Percentiles rank a stretch among this genome's conserved stretches.
These are phyloP conservation scores for Myrmophylax atrothorax DNA, from an alignment of 2,113 vertebrate species.

Conservation along the genomic window DNA sequence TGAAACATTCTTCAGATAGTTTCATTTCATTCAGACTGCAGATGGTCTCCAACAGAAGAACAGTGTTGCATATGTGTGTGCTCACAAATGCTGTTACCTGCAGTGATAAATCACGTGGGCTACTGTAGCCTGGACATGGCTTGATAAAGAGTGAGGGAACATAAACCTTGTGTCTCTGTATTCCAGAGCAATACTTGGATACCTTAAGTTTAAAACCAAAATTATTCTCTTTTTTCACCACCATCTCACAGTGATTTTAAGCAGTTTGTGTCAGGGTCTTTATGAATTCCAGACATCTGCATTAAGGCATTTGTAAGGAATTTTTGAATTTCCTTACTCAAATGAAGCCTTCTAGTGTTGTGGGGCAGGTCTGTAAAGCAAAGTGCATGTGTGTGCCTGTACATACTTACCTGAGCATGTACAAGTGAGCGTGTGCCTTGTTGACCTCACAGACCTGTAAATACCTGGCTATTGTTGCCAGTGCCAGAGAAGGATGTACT, in stretches of 20 bases:
- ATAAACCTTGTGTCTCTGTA: neutral
- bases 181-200: conserved; percentile 14
- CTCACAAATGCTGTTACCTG: neutral
- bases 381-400: neutral
- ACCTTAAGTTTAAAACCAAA: neutral
- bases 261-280: neutral
- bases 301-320: neutral
- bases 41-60: neutral
- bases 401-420: neutral
- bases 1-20: neutral
- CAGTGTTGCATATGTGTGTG: neutral
- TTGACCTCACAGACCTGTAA: neutral
- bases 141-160: neutral
- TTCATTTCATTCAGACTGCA: neutral
- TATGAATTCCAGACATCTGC: neutral
- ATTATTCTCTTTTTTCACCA: no score
- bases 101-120: neutral
- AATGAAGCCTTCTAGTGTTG: neutral
- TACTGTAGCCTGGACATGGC: neutral
- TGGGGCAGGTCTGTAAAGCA: neutral
- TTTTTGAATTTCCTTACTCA: neutral
- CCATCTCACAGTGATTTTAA: neutral
- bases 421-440: neutral
- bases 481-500: neutral
- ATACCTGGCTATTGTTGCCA: neutral